Evolutionary conservation across 2,797 vertebrate genomes (phyloP), one percentile per base, ranked within the genome.

Genomic region (Pseudopleuronectes americanus): DNA sequence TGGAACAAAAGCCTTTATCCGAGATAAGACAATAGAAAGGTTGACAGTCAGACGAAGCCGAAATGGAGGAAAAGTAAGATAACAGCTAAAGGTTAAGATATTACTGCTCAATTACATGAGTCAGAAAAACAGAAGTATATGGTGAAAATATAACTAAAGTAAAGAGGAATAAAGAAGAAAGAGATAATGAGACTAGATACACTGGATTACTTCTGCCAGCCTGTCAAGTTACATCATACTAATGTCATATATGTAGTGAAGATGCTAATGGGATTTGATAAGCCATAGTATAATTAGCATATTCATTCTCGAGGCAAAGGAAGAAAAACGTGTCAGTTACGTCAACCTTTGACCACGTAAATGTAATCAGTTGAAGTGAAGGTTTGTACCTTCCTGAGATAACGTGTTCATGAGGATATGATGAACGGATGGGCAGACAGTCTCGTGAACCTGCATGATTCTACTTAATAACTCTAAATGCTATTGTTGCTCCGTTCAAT

Each of bases 11-110:
- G 51, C 14, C n/a, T 22, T 47, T 24, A 57, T 62, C 47, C 33
- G n/a, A 45, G 36, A 31, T 49, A 66, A 75, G 17, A 74, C 57
- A 68, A 62, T 55, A 56, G 48, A 52, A 76, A 77, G 26, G 51
- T 43, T 55, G 62, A 77, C 63, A 73, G 54, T 43, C 60, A 53
- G 63, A 75, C 64, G 60, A 72, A 68, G 49, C 51, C 36, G 43
- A 53, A 43, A 62, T 8, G 41, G 54, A 64, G 67, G 48, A 69
- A 80, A 59, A 77, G 61, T 24, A 49, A 26, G 66, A 79, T 67
- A 55, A 73, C 22, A 51, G 33, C 12, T 54, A 67, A 60, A 81
- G 72, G 52, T 66, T 48, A 65, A 1, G 3, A 33, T 22, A 45
- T 28, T 67, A 43, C 14, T 1, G 7, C 52, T 68, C 14, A 49